Base-by-base conservation (phyloP, 2,888 invertebrate genomes). In the Himalopsyche japonica region DNA sequence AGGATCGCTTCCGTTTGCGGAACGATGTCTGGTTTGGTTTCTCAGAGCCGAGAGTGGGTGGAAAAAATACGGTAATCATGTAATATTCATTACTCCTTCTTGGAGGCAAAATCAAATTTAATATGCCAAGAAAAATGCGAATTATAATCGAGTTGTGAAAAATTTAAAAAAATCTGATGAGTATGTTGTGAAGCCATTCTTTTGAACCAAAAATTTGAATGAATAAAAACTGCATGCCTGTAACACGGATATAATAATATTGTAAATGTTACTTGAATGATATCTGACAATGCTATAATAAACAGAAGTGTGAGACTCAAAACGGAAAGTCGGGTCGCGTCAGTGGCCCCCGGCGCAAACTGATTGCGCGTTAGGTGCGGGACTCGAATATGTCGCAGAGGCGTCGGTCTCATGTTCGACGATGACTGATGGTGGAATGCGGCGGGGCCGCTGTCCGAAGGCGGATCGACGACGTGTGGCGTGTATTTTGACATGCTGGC, bases 351-450 rank as follows among this genome's bases (percentile, higher is more conserved):
- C 6, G 24, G n/a, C 57, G 30, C 24, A 30, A 30, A 70, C 27
- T 15, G 70, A 27, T 70, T 30, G 64, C n/a, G 70, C 27, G 27
- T 34, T 37, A 79, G 64, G 49, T 79, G 82, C 79, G 79, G 79
- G 27, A 76, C 70, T 76, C 47, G 30, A 30, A 43, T 76, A 30
- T n/a, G 77, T 76, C n/a, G 34, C 15, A 79, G 34, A 43, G 43
- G 82, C 34, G 37, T 24, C 78, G 77, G 90, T 90, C 90, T 90
- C 92, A 91, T 91, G 92, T 91, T 90, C 89, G 90, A 89, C 89
- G 89, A 88, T 89, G 89, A 24, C 37, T 47, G 79, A 79, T n/a
- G 43, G 57, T 15, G 47, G 37, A 15, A 15, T 43, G 43, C 43
- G 43, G 43, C 43, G 43, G 43, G 43, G 43, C 43, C 43, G 43